Base-by-base conservation (phyloP, 2,888 invertebrate species). In the Flabesymbios commensalis region DNA sequence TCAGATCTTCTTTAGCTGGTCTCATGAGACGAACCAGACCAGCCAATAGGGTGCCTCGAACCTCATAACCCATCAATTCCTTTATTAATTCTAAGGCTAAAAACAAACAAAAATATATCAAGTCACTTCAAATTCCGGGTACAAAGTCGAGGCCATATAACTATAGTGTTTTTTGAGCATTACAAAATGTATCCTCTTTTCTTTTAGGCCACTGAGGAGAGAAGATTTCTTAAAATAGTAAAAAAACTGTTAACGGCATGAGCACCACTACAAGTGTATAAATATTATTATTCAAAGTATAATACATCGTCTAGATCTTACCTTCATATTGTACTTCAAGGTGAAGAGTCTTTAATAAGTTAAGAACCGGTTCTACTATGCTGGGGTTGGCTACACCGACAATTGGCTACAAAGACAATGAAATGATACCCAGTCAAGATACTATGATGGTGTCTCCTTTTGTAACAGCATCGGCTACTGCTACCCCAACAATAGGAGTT, bases 261-360 rank as follows among this genome's bases (percentile, higher is more conserved):
- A 22, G 14, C 47, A 45, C 47, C 22, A 22, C 19, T 22, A 45
- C 22, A 14, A 51, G 19, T 29, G 10, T 51, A 10, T 29, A 10
- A 51, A 26, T 24, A 51, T 24, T 51, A 24, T 7, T 10, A 14
- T n/a, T n/a, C n/a, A n/a, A n/a, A n/a, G n/a, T n/a, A n/a, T n/a
- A n/a, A n/a, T n/a, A n/a, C n/a, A n/a, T n/a, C n/a, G n/a, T n/a
- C n/a, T n/a, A n/a, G n/a, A 10, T 28, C 54, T 61, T 65, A 81
- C 80, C 80, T 78, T 82, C 82, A 75, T 79, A 82, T 67, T 83
- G 83, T 1, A 83, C 82, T 68, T 83, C 83, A 10, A 82, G 68
- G 65, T 83, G 83, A 31, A 83, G 63, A 14, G 81, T 79, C 57
- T 75, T 74, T 62, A 83, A 63, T 10, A 83, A 66, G 57, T 72